Base-by-base conservation (phyloP, 2,888 invertebrate genomes). In the Mylabris sibirica region DNA sequence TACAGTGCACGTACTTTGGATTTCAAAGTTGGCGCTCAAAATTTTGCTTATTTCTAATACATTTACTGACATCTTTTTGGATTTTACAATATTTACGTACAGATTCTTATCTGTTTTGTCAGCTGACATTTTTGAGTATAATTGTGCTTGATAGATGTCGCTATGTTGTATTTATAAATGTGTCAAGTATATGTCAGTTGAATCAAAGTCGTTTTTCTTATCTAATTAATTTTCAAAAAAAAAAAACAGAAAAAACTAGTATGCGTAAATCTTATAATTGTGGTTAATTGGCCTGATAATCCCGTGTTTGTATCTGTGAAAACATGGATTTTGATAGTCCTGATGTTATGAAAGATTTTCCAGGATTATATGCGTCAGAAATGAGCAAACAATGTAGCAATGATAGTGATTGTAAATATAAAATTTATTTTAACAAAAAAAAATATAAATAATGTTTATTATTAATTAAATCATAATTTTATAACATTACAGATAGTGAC, bases 281-380 rank as follows among this genome's bases (percentile, higher is more conserved):
- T 20, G 2, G 17, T 49, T 49, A 49, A 49, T 49, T 49, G 17
- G 49, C 8, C 6, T 9, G 5, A 49, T 20, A 49, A 49, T 49
- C 5, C 2, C 17, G 17, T 9, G 49, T 49, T 17, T 49, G 2
- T 49, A 49, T n/a, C 4, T 49, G 20, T 49, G 9, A 49, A 49
- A 75, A 70, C 73, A 93, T 93, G 93, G 93, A 93, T 87, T 93
- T 93, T 84, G 93, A 93, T 85, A 95, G 94, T 84, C 95, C 95
- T 30, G 95, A 96, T 82, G 94, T 93, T 44, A 95, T 95, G 85
- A 94, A 94, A 84, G 95, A 95, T 82, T 96, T 96, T 84, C 95
- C 95, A 26, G 95, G 96, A 60, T 85, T 95, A 64, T 96, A 95
- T 82, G 93, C 93, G 44, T 93, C 94, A 2, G 94, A 95, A 85